Conservation (phyloP, 2,888 invertebrate genomes). For the Malacosoma neustria region DNA sequence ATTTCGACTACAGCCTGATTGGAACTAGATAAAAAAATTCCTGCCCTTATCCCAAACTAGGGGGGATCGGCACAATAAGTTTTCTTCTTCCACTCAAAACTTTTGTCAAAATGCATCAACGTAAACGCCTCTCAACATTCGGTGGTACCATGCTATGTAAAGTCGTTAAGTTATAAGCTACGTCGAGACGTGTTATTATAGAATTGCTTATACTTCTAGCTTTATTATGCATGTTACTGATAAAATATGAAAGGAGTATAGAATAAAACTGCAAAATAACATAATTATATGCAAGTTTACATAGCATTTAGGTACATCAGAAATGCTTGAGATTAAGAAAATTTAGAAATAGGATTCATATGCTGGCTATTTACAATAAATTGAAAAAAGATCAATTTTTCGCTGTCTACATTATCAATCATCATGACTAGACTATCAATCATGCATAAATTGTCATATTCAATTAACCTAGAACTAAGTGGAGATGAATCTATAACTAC, state of each 20-base stretch:
- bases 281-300: too few species aligned
- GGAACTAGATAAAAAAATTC: conserved; percentile 10
- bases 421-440: background rate
- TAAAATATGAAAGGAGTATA: too few species aligned
- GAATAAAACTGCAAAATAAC: too few species aligned
- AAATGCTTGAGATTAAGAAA: too few species aligned
- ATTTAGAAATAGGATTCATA: too few species aligned
- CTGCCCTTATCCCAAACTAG: too few species aligned
- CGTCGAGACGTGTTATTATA: background rate
- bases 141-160: background rate
- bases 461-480: background rate
- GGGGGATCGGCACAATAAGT: too few species aligned
- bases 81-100: too few species aligned
- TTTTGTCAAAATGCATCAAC: background rate
- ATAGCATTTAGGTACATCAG: too few species aligned
- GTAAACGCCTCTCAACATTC: background rate
- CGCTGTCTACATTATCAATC: background rate
- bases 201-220: too few species aligned
- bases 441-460: background rate
- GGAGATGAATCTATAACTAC: conserved; percentile 1
- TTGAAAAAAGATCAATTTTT: background rate
- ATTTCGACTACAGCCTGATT: background rate
- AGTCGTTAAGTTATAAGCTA: background rate
- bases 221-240: too few species aligned
- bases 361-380: too few species aligned